phyloP scores from a whole-genome alignment of 2,797 vertebrate genomes.

The Florisuga fusca region DNA sequence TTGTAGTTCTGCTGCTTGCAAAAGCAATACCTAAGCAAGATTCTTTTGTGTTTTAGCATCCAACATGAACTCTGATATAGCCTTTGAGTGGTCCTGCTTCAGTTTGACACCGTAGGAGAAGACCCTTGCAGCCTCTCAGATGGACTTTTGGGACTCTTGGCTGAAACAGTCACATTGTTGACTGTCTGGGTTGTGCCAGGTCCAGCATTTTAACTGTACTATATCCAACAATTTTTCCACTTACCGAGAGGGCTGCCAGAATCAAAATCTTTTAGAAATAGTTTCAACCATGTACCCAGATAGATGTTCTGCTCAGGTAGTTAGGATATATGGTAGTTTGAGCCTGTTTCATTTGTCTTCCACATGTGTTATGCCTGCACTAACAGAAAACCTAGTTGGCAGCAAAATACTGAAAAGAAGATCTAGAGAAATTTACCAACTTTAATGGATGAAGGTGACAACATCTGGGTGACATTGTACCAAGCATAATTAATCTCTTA shows the following conservation, averaged over 20 bases:
- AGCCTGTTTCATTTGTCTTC: not conserved
- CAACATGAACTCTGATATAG: not conserved
- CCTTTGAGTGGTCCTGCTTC: not conserved
- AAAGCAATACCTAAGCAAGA: not conserved
- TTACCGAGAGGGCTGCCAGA: not conserved
- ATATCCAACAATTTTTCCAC: not conserved
- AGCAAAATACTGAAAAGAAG: not conserved
- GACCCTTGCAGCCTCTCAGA: not conserved
- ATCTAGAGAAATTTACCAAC: not conserved
- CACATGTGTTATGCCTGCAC: not conserved
- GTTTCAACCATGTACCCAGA: not conserved
- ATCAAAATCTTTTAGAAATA: not conserved
- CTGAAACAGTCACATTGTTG: not conserved
- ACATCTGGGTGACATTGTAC: not conserved
- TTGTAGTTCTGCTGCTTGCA: not conserved
- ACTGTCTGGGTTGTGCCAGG: not conserved
- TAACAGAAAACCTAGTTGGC: not conserved
- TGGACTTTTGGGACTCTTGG: not conserved
- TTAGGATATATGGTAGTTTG: not conserved
- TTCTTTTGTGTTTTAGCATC: not conserved
- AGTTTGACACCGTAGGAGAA: not conserved
- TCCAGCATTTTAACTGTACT: not conserved
- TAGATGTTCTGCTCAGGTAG: not conserved
- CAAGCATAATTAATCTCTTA: not conserved
- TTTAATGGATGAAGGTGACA: not conserved